Evolutionary conservation across 2,888 invertebrate species (phyloP).

Genomic region (Penaeus monodon): DNA sequence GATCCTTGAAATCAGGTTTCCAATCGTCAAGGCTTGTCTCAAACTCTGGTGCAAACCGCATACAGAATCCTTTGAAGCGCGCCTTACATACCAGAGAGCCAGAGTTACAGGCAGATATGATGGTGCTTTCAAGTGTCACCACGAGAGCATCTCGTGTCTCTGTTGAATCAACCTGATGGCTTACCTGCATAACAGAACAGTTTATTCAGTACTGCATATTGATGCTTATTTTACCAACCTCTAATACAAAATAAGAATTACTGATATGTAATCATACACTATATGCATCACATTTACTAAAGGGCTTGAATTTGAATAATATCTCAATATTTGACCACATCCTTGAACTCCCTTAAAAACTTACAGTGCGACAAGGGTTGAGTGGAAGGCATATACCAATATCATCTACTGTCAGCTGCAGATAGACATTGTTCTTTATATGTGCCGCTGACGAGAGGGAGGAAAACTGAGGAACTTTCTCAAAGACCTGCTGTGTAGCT

Average conservation of each 20-base stretch:
- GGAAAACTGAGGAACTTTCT: slow-evolving; percentile 80
- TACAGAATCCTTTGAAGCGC: slow-evolving; percentile 88
- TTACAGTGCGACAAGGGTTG: slow-evolving; percentile 76
- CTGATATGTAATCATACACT: too few relatives aligned
- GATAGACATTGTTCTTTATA: slow-evolving; percentile 82
- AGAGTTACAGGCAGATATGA: slow-evolving; percentile 93
- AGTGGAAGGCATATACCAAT: slow-evolving; percentile 96
- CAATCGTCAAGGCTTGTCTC: slow-evolving; percentile 96
- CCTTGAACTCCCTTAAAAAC: slow-evolving; percentile 40
- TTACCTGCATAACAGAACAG: slow-evolving; percentile 39
- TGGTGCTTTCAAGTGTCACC: slow-evolving; percentile 95
- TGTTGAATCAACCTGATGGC: slow-evolving; percentile 63
- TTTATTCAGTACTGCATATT: not conserved
- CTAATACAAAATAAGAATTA: too few relatives aligned
- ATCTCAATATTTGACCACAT: not conserved
- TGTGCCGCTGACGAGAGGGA: slow-evolving; percentile 59
- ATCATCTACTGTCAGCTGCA: slow-evolving; percentile 94
- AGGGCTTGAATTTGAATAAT: too few relatives aligned
- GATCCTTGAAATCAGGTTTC: slow-evolving; percentile 87
- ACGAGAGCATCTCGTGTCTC: slow-evolving; percentile 93
- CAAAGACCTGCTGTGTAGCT: slow-evolving; percentile 72
- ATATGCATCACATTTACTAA: too few relatives aligned
- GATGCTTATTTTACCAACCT: not conserved
- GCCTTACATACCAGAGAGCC: slow-evolving; percentile 96
- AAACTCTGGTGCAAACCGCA: slow-evolving; percentile 97